Conservation (phyloP, 23 tunicate species). For the Halocynthia roretzi region DNA sequence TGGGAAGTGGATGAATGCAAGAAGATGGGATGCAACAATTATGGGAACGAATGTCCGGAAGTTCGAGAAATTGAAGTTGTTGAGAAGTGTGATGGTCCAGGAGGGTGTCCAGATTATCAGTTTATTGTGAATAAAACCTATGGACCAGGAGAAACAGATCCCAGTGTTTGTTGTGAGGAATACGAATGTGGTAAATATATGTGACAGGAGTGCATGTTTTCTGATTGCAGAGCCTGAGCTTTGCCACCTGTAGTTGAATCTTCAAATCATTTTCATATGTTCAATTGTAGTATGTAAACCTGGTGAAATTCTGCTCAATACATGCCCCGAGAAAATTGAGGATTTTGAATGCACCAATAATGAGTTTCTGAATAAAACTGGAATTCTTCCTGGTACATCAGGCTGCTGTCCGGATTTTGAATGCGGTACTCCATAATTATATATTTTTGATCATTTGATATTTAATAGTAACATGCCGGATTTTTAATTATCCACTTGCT, state of each 20-base stretch:
- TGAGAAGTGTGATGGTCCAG: not conserved
- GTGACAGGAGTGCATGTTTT: not conserved
- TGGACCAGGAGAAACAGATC: constrained; percentile 7
- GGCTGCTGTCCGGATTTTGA: constrained; percentile 13
- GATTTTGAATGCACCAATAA: not conserved
- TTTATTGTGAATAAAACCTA: not conserved
- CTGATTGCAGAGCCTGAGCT: not conserved
- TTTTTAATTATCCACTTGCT: too few relatives aligned
- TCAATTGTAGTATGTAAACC: constrained; percentile 4
- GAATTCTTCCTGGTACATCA: constrained; percentile 9
- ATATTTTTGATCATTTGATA: not conserved
- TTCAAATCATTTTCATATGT: not conserved
- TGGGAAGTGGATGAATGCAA: constrained; percentile 12
- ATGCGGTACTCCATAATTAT: constrained; percentile 5
- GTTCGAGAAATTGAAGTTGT: not conserved
- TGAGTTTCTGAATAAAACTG: not conserved
- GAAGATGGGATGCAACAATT: not conserved
- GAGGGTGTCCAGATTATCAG: not conserved
- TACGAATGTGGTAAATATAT: constrained; percentile 4
- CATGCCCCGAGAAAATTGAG: constrained; percentile 3
- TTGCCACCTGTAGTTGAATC: too few relatives aligned
- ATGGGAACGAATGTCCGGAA: constrained; percentile 5
- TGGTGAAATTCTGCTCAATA: not conserved
- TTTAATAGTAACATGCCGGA: not conserved
- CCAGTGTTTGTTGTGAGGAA: constrained; percentile 4